phyloP scores from a whole-genome alignment of 2,888 invertebrate genomes.

The Alentia gelatinosa region DNA sequence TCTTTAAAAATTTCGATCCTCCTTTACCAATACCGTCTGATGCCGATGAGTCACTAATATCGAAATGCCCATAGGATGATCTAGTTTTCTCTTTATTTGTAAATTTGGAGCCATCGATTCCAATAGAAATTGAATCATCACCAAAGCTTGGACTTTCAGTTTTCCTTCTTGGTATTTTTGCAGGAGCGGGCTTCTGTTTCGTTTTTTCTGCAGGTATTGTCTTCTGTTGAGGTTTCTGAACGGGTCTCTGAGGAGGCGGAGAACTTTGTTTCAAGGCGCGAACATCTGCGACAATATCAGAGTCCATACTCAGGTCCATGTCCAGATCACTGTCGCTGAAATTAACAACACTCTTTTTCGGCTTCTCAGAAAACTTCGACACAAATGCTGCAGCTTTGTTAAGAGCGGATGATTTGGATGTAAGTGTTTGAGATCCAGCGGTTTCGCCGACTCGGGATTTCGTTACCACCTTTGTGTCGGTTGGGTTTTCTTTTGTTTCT shows the following conservation, averaged over 20 bases:
- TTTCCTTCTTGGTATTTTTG: background rate
- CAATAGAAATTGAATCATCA: background rate
- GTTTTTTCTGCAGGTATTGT: background rate
- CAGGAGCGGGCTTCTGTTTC: background rate
- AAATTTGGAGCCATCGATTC: slow-evolving; percentile 22
- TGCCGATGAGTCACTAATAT: background rate
- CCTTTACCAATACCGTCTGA: slow-evolving; percentile 56
- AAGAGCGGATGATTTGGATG: slow-evolving; percentile 26
- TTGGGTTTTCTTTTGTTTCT: background rate
- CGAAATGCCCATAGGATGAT: background rate
- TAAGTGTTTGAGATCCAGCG: background rate
- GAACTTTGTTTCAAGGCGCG: slow-evolving; percentile 46
- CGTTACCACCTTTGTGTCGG: background rate
- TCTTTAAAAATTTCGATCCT: slow-evolving; percentile 60
- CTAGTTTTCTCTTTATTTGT: background rate
- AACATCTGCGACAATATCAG: slow-evolving; percentile 61
- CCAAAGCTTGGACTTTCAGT: background rate
- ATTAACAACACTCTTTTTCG: background rate
- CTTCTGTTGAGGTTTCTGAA: background rate
- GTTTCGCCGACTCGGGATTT: background rate
- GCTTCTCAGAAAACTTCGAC: slow-evolving; percentile 27
- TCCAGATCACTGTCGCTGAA: slow-evolving; percentile 64
- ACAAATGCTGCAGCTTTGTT: slow-evolving; percentile 39
- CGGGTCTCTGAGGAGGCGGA: background rate
- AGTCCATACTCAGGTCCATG: slow-evolving; percentile 61